Evolutionary conservation across 2,113 vertebrate species (phyloP).

Genomic region (Neomonachus schauinslandi): DNA sequence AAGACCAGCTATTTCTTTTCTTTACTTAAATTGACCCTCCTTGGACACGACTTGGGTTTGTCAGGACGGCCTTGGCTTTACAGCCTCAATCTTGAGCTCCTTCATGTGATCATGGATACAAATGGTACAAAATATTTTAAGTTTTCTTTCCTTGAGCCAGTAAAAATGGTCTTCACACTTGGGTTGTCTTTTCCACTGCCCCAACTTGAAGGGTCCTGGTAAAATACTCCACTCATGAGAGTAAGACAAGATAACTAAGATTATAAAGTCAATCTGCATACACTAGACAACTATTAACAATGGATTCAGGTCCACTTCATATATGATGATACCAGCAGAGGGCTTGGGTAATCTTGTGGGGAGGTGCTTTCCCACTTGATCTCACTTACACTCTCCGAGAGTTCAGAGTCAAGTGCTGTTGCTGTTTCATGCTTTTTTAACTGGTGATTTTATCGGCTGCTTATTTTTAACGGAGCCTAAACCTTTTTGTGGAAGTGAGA

Average conservation of each 20-base stretch:
- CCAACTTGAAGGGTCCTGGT: neutral
- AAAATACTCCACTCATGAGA: neutral
- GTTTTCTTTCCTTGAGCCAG: neutral
- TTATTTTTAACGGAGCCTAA: neutral
- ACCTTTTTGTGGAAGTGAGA: neutral
- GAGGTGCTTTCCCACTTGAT: neutral
- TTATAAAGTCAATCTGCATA: neutral
- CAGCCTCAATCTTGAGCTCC: neutral
- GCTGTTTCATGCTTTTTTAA: neutral
- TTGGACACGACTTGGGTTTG: neutral
- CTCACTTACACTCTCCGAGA: neutral
- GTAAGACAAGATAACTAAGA: neutral
- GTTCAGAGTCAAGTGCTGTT: neutral
- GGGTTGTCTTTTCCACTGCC: neutral
- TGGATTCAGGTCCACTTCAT: neutral
- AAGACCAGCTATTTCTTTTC: neutral
- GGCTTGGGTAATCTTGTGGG: neutral
- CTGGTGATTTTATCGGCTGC: neutral
- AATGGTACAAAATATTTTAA: neutral
- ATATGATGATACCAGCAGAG: neutral
- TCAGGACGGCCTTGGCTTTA: neutral
- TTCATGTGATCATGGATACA: neutral
- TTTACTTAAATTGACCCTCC: neutral
- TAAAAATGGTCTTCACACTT: neutral
- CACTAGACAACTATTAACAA: neutral